These are phyloP conservation scores for Stenchaetothrips biformis DNA, from an alignment of 2,888 invertebrate genomes.

Conservation along the genomic window DNA sequence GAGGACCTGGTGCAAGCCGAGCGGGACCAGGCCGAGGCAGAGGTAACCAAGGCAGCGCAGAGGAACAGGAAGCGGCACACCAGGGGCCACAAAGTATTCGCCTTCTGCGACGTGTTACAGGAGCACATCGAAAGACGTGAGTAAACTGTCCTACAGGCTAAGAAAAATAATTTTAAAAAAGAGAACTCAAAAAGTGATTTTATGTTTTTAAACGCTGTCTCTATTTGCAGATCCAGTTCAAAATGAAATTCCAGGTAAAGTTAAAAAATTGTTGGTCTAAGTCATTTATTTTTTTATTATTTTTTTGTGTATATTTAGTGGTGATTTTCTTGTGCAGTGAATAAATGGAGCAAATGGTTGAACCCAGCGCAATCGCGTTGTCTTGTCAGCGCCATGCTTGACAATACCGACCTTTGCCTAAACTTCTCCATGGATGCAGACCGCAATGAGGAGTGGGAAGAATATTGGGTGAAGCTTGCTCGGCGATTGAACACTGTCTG, in stretches of 20 bases:
- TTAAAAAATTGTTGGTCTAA: not conserved
- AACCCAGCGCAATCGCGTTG: not conserved
- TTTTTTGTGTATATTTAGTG: too few relatives aligned
- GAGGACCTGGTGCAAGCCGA: not conserved
- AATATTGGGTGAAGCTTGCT: not conserved
- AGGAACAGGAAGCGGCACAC: slow-evolving; percentile 4
- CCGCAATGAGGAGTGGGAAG: not conserved
- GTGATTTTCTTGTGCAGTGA: not conserved
- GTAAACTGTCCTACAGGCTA: not conserved
- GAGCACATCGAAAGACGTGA: slow-evolving; percentile 13
- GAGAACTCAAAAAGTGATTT: too few relatives aligned
- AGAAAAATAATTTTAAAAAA: too few relatives aligned
- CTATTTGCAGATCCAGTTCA: not conserved
- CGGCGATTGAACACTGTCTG: not conserved
- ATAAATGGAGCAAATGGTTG: slow-evolving; percentile 11
- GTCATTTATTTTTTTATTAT: not conserved
- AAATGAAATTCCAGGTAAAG: not conserved
- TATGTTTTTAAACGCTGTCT: not conserved
- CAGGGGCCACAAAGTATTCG: not conserved
- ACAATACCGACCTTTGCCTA: not conserved
- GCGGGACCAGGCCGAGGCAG: not conserved
- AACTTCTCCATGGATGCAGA: not conserved
- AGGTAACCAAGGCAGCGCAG: not conserved
- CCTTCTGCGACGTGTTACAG: not conserved
- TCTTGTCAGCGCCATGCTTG: not conserved